These are phyloP conservation scores for Sigmodon hispidus DNA, from an alignment of 2,113 vertebrate species.

Conservation along the genomic window DNA sequence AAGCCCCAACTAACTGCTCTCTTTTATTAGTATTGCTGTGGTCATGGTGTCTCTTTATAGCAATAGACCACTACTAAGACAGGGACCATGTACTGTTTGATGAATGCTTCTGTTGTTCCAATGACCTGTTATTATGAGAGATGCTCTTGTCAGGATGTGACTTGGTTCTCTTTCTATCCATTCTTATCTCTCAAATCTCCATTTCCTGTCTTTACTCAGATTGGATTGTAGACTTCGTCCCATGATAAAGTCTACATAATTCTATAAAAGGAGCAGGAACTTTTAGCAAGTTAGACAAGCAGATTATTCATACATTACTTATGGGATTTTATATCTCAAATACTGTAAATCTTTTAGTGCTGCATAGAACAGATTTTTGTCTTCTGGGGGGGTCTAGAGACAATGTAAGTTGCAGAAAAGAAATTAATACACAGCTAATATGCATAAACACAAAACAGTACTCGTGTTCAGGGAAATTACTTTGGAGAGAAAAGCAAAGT, in stretches of 20 bases:
- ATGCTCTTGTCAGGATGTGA: neutral
- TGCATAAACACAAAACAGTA: neutral
- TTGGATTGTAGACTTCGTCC: neutral
- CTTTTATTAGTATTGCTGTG: neutral
- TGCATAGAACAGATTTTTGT: neutral
- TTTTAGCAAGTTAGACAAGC: neutral
- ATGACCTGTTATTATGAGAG: neutral
- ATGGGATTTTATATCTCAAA: neutral
- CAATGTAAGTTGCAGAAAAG: neutral
- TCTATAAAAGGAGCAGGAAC: neutral
- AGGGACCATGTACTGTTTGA: neutral
- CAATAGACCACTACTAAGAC: neutral
- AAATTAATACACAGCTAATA: neutral
- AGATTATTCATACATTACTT: neutral
- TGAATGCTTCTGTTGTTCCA: neutral
- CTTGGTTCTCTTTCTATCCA: neutral
- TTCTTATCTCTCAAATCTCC: neutral
- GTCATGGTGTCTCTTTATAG: neutral
- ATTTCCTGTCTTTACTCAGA: neutral
- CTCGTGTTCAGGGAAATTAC: neutral
- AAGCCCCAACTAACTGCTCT: neutral
- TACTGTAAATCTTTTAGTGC: neutral
- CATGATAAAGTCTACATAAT: neutral
- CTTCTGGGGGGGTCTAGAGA: neutral
- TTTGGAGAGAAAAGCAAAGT: neutral